Conservation (phyloP, 2,113 vertebrate species). For the Silurus glanis region DNA sequence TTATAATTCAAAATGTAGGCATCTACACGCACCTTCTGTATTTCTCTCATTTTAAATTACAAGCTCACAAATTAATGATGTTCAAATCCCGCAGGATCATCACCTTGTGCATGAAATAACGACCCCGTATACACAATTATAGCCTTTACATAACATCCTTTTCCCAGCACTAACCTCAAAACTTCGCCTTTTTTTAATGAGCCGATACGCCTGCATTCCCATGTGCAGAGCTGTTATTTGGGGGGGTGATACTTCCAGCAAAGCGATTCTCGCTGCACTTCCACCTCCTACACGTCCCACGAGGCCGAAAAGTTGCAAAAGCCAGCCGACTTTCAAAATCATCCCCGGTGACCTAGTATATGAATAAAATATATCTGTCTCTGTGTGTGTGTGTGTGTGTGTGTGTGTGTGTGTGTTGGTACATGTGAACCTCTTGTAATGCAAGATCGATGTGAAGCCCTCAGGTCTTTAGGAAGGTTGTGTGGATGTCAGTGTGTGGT, state of each 20-base stretch:
- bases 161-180: background rate
- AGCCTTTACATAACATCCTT: background rate
- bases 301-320: conserved; percentile 6
- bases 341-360: background rate
- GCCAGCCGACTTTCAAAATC: conserved; percentile 23
- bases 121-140: background rate
- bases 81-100: background rate
- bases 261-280: conserved; percentile 10
- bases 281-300: conserved; percentile 14
- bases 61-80: background rate
- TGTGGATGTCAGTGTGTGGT: background rate
- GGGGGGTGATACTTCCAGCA: conserved; percentile 16
- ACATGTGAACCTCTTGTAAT: background rate
- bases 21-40: background rate
- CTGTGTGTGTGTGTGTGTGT: background rate
- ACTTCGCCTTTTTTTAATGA: background rate
- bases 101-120: background rate
- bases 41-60: background rate
- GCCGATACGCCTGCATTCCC: background rate
- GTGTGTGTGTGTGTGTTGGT: background rate
- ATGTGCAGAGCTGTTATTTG: background rate
- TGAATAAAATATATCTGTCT: conserved; percentile 36
- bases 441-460: conserved; percentile 18
- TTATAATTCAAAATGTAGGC: background rate
- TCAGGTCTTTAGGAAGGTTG: conserved; percentile 7